Evolutionary conservation across 2,113 vertebrate genomes (phyloP), one percentile per base, ranked within the genome.

Genomic region (Calcarius ornatus): DNA sequence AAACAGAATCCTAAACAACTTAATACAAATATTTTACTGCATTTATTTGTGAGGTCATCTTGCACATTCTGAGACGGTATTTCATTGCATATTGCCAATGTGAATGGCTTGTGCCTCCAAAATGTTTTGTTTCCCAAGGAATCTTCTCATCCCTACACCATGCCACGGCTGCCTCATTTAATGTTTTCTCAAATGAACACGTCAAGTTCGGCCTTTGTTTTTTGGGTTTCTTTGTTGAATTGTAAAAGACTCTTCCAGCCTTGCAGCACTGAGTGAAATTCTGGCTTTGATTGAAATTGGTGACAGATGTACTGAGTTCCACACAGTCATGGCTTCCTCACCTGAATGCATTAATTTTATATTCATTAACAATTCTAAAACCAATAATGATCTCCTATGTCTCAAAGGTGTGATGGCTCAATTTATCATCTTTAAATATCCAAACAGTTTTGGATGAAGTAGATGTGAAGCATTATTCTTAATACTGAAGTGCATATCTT

Each of bases 11-110:
- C 54, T 88, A 68, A 95, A 82, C 69, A 77, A 50, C 48, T 72
- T 65, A 11, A 71, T 50, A 5, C 5, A 69, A 61, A 66, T 33
- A 61, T 93, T 95, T 92, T 33, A 64, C 45, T 81, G 50, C 19
- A 11, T 72, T 63, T 40, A n/a, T 93, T 96, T 86, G 48, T 92
- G 81, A 95, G 77, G 76, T 81, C 27, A 69, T 57, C 38, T 88
- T 14, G 30, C 27, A 47, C 3, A 5, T 77, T 64, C 37, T 51
- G 31, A 80, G 69, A 15, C 50, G 48, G 16, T 15, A 35, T 90
- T 81, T 87, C 42, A 45, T 50, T 86, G 31, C 75, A 40, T 6
- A 2, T 15, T 68, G 47, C 30, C 43, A 54, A 7, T 5, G 18
- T 14, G 50, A 68, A 56, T 20, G 54, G 11, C 17, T 82, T 38